Evolutionary conservation across 2,113 vertebrate species (phyloP), one percentile per base, ranked within the genome.

Genomic region (Caretta caretta): DNA sequence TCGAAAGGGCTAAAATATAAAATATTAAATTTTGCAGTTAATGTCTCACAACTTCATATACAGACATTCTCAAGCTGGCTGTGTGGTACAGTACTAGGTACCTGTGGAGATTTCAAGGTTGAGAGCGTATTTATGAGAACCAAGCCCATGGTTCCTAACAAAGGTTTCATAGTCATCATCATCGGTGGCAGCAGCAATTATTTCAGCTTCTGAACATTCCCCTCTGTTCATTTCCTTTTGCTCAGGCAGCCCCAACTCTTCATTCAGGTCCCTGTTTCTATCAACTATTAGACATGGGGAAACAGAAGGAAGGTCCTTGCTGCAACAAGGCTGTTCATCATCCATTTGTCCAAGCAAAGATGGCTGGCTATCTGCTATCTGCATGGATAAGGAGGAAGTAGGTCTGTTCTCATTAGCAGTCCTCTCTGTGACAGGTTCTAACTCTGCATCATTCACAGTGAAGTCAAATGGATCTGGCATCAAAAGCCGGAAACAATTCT

Each of bases 121-220:
- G 87, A 99, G 98, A 14, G 94, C 98, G 91, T 99, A 99, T 38
- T 98, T 98, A 97, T 98, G 98, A 56, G 99, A 99, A 88, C 99
- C 98, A 29, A 99, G 98, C 1, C 99, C 99, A 1, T 99, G 98
- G 95, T 91, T 98, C 78, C 98, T 98, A 65, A 99, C 96, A 78
- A 99, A 99, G 2, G 54, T 79, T 17, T 98, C 84, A 12, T 87
- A 93, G 38, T 97, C 96, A 0, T 97, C 93, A 2, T 98, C 98
- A 6, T 53, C 1, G 0, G 80, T 54, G 1, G 88, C 80, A 3
- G 75, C 38, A 24, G 42, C 53, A 20, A 13, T 8, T 48, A 48
- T 42, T 0, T 20, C 65, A 54, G 19, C 17, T 10, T 93, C 92
- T 0, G 2, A 91, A 90, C 12, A 1, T 3, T 31, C 83, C 57